Conservation (phyloP, 2,113 vertebrate genomes). For the Oryctolagus cuniculus region DNA sequence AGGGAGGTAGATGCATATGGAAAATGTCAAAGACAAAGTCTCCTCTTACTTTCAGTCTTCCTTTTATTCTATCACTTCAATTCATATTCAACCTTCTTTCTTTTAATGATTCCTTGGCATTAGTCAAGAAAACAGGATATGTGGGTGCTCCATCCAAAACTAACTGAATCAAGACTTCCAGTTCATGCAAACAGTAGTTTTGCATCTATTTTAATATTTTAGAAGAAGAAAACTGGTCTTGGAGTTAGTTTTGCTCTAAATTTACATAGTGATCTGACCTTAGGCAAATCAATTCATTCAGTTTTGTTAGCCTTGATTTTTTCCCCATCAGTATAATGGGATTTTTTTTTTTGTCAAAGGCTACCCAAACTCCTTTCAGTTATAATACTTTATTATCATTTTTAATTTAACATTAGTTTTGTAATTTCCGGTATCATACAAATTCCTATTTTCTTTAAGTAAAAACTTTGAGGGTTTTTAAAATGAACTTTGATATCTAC, state of each 20-base stretch:
- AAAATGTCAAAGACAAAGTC: not conserved
- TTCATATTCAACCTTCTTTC: not conserved
- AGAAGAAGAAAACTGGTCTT: not conserved
- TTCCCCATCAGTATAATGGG: not conserved
- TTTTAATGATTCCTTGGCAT: not conserved
- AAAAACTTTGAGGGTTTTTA: not conserved
- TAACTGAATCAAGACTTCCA: not conserved
- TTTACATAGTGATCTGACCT: not conserved
- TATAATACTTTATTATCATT: not conserved
- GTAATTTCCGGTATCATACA: not conserved
- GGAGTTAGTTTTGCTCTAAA: not conserved
- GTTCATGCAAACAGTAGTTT: not conserved
- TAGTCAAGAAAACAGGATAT: not conserved
- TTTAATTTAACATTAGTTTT: not conserved
- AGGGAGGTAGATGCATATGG: accelerated
- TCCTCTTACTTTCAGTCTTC: accelerated
- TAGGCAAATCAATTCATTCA: not conserved
- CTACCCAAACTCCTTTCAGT: not conserved
- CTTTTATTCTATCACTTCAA: not conserved
- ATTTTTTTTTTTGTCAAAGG: not conserved
- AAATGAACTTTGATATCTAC: not conserved
- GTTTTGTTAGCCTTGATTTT: not conserved
- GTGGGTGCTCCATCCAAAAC: too few species aligned
- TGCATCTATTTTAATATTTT: not conserved
- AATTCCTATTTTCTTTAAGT: not conserved